Base-by-base conservation (phyloP, 2,797 vertebrate species). In the Distichodus sexfasciatus region DNA sequence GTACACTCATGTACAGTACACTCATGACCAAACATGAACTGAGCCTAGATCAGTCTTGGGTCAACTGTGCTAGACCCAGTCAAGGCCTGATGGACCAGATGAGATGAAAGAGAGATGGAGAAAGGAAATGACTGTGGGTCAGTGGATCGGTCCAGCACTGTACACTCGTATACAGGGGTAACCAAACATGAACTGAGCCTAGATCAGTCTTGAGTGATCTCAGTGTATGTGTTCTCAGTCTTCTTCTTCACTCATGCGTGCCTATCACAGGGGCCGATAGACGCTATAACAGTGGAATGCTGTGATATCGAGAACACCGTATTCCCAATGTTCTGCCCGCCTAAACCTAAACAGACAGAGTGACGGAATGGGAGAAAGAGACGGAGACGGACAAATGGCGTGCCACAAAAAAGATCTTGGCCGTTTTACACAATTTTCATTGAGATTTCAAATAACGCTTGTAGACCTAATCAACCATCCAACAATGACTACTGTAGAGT, bases 381-480 rank as follows among this genome's bases (percentile, higher is more conserved):
- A 57, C 14, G 35, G 51, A 41, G 36, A 19, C 26, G 64, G 5
- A 36, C 64, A 55, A 23, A 44, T 35, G 51, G 51, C 62, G n/a
- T n/a, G n/a, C n/a, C n/a, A n/a, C n/a, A n/a, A n/a, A n/a, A n/a
- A n/a, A n/a, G n/a, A n/a, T n/a, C n/a, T n/a, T n/a, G n/a, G n/a
- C n/a, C n/a, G n/a, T n/a, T n/a, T 14, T 19, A 64, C 44, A 7
- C 33, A 26, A 51, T 53, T 48, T 28, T 51, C 29, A 40, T 51
- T 69, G n/a, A n/a, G n/a, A n/a, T n/a, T n/a, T n/a, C n/a, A n/a
- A n/a, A n/a, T n/a, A n/a, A n/a, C n/a, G n/a, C n/a, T n/a, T n/a
- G n/a, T n/a, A n/a, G n/a, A n/a, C n/a, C n/a, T n/a, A n/a, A n/a
- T n/a, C n/a, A n/a, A n/a, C n/a, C n/a, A n/a, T n/a, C n/a, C n/a